These are phyloP conservation scores for Sternotherus odoratus DNA, from an alignment of 2,797 vertebrate species.

Conservation along the genomic window DNA sequence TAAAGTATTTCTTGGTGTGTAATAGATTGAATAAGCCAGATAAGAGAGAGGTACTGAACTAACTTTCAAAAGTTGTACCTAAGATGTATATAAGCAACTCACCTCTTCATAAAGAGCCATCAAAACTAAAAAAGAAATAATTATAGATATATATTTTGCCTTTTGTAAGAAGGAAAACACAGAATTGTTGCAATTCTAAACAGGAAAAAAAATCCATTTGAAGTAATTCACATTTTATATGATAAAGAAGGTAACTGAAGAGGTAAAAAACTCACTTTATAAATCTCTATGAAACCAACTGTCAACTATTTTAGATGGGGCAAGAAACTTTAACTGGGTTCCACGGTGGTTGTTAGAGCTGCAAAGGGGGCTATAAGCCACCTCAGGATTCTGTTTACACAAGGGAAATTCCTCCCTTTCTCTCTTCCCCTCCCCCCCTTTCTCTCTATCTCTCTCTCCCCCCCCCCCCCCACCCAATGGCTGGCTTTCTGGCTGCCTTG, in stretches of 20 bases:
- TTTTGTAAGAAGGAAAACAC: background rate
- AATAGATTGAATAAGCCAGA: background rate
- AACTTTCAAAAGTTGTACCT: background rate
- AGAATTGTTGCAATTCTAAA: background rate
- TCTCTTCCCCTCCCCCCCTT: too few species aligned
- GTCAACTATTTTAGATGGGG: background rate
- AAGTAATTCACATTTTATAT: background rate
- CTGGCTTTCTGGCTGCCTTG: background rate
- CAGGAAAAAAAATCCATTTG: background rate
- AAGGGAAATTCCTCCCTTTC: background rate
- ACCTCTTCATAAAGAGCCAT: background rate
- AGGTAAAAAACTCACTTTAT: background rate
- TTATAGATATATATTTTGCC: background rate
- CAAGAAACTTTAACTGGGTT: background rate
- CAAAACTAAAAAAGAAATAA: background rate
- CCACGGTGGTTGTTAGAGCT: background rate
- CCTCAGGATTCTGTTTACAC: conserved; percentile 20
- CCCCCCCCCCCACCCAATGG: background rate
- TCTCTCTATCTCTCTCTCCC: too few species aligned
- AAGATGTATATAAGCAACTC: background rate
- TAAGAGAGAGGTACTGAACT: background rate
- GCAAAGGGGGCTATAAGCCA: background rate
- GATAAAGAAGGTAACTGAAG: background rate
- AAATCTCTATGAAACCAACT: background rate
- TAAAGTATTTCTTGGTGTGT: background rate